Conservation (phyloP, 2,797 vertebrate genomes). For the Hafferia zeledoni region DNA sequence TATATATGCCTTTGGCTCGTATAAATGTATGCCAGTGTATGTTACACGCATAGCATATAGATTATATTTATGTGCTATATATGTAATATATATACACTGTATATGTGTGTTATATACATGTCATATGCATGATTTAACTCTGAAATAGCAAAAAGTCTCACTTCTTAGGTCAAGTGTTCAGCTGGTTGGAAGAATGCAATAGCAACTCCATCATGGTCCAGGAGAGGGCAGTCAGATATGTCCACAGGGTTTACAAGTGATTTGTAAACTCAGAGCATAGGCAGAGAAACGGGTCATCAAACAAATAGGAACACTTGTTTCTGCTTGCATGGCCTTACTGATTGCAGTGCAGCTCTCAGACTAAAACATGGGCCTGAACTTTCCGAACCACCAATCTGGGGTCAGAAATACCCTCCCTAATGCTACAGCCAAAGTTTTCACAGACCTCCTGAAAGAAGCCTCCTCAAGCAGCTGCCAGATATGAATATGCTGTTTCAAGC, state of each 20-base stretch:
- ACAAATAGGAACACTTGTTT: not conserved
- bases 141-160: not conserved
- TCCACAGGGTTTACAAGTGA: fast-evolving
- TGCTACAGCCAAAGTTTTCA: not conserved
- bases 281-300: fast-evolving
- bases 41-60: not conserved
- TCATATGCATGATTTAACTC: no score
- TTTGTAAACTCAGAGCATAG: fast-evolving
- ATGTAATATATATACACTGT: not conserved
- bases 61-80: not conserved
- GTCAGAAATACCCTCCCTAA: not conserved
- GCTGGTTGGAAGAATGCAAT: not conserved
- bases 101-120: not conserved
- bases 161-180: not conserved
- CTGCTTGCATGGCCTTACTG: not conserved
- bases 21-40: no score
- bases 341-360: not conserved
- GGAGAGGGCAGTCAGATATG: constrained; percentile 51
- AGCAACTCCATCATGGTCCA: not conserved
- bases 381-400: not conserved
- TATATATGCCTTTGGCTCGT: not conserved
- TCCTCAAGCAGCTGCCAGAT: not conserved
- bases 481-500: not conserved
- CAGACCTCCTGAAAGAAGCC: not conserved
- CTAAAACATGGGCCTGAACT: not conserved